These are phyloP conservation scores for Allochrocebus solatus DNA, from an alignment of 2,797 vertebrate species.

Conservation along the genomic window DNA sequence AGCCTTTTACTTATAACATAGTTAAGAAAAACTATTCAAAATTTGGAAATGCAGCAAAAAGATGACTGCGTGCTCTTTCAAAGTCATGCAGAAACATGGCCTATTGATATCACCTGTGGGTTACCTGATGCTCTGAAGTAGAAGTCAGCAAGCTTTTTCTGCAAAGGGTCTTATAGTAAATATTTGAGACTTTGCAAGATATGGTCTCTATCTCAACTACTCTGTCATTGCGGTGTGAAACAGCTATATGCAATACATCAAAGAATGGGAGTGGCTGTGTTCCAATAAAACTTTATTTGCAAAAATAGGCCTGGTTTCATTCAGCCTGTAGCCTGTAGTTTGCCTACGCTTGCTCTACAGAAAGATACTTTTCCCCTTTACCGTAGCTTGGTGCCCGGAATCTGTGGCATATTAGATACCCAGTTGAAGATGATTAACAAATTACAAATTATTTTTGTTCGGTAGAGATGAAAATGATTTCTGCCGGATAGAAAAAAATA, in stretches of 20 bases:
- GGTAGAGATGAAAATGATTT: neutral
- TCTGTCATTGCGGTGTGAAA: neutral
- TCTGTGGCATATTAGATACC: neutral
- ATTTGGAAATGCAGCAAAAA: neutral
- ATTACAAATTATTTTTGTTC: neutral
- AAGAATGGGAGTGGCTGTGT: neutral
- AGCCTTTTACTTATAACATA: neutral
- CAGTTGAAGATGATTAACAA: neutral
- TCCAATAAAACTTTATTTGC: neutral
- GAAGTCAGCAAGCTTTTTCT: neutral
- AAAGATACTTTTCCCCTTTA: neutral
- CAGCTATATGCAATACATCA: neutral
- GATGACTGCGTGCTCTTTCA: neutral
- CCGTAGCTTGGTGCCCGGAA: neutral
- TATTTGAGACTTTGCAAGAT: neutral
- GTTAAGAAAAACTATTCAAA: neutral
- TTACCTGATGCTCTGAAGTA: neutral
- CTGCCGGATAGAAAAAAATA: neutral
- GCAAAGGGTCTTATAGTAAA: neutral
- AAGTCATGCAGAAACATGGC: neutral
- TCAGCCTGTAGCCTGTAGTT: neutral
- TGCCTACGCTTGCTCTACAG: neutral
- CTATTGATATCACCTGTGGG: neutral
- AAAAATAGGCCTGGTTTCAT: neutral
- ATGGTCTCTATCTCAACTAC: neutral